Base-by-base conservation (phyloP, 2,113 vertebrate species). In the Lepus americanus region DNA sequence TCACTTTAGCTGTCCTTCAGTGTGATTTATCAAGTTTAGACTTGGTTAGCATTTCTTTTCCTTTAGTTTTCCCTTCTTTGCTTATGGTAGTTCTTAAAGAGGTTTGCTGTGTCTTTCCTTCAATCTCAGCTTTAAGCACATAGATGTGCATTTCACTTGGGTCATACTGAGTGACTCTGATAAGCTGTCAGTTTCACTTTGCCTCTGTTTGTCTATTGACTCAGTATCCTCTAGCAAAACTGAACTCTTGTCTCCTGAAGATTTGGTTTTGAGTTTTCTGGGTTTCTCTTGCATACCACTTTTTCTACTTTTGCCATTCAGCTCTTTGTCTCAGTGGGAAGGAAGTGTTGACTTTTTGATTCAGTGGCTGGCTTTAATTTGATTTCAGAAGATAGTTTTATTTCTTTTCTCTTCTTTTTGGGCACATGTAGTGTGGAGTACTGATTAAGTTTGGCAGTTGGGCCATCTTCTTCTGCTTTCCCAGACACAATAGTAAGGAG, bases 321-420 rank as follows among this genome's bases (percentile, higher is more conserved):
- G 51, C 49, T 91, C 25, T 93, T 89, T 51, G 27, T 81, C 67
- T 93, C 87, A 53, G 23, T 87, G 81, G 66, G 77, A 84, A 27
- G 66, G 12, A 36, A 70, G 51, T 8, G 27, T 36, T 67, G 70
- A 13, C 29, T 83, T 89, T 92, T 85, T 87, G 31, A 44, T 64
- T 90, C 81, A 89, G 4, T 16, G 9, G 51, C 8, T 92, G 25
- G 25, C 44, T 83, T 95, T 49, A 51, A 59, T 72, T 85, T 80
- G 66, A 4, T 29, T 83, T 90, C 63, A 70, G 76, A 51, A 87
- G n/a, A 39, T 5, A 29, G 55, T 88, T 88, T 92, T 39, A 5
- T 76, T 67, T 87, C 86, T 44, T 80, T 89, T 82, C 0, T 76
- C 25, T 72, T 94, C 36, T 79, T 92, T 86, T 66, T 85, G 19